phyloP scores from a whole-genome alignment of 2,888 invertebrate species.

The Tenthredo mesomela region DNA sequence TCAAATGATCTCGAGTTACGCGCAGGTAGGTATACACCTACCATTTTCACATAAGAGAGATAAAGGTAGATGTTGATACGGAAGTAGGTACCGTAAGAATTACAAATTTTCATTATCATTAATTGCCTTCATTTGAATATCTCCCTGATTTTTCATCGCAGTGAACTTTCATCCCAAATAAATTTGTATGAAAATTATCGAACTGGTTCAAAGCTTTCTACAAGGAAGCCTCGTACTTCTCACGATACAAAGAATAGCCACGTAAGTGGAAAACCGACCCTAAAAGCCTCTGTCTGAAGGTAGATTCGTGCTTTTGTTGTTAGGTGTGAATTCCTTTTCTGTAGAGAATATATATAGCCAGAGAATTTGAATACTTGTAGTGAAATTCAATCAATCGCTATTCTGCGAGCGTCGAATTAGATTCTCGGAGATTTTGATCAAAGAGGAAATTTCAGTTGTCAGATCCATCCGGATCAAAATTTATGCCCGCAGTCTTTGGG shows the following conservation, averaged over 20 bases:
- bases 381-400: not conserved
- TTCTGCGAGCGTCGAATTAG: not conserved
- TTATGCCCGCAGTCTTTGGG: not conserved
- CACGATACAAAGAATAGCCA: not conserved
- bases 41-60: not conserved
- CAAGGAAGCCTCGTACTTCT: not conserved
- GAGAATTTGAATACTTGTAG: not conserved
- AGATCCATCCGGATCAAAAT: conserved; percentile 8
- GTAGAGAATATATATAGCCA: not conserved
- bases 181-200: not conserved
- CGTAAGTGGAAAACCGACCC: not conserved
- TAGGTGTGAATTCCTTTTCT: not conserved
- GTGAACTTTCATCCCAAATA: not conserved
- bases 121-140: not conserved
- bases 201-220: not conserved
- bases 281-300: not conserved
- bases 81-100: conserved; percentile 1
- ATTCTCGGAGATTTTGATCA: not conserved
- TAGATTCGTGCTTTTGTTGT: conserved; percentile 4
- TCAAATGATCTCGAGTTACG: not conserved
- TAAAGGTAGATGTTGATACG: not conserved
- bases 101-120: not conserved
- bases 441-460: not conserved
- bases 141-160: not conserved
- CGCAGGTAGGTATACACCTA: not conserved